Percentiles rank a stretch among this genome's conserved stretches.
Evolutionary conservation across 2,113 vertebrate genomes (phyloP).

Genomic region (Aspidoscelis tigris): DNA sequence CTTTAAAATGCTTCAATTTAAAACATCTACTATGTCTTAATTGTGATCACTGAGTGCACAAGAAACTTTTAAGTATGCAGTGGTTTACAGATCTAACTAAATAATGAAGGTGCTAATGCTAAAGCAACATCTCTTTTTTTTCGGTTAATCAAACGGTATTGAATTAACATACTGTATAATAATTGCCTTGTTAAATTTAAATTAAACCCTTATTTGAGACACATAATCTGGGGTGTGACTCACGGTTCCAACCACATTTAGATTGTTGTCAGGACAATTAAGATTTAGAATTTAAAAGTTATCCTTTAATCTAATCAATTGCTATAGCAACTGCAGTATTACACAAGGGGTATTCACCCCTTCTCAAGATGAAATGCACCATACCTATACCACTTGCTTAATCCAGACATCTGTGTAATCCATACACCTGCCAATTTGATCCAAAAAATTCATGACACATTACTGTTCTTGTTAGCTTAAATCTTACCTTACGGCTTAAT

Average conservation of each 20-base stretch:
- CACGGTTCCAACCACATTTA: constrained; percentile 66
- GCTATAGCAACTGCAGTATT: constrained; percentile 72
- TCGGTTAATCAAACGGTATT: constrained; percentile 59
- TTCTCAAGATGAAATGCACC: background rate
- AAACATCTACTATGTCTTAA: constrained; percentile 6
- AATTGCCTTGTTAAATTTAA: constrained; percentile 75
- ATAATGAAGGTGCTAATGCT: constrained; percentile 38
- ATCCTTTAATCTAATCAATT: constrained; percentile 58
- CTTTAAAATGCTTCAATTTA: background rate
- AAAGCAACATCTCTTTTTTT: constrained; percentile 37
- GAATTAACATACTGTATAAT: constrained; percentile 69
- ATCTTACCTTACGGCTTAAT: background rate
- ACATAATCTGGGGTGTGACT: constrained; percentile 68
- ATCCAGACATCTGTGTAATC: constrained; percentile 12
- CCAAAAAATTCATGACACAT: background rate
- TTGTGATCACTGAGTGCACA: background rate
- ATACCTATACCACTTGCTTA: constrained; percentile 15
- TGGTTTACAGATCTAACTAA: constrained; percentile 25
- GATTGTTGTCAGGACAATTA: constrained; percentile 76
- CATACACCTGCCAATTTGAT: background rate
- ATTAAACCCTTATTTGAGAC: constrained; percentile 65
- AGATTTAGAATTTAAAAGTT: constrained; percentile 70
- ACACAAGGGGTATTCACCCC: constrained; percentile 53
- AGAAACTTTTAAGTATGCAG: background rate
- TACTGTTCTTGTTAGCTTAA: background rate